phyloP scores from a whole-genome alignment of 2,888 invertebrate genomes.

The Hololepta plana region DNA sequence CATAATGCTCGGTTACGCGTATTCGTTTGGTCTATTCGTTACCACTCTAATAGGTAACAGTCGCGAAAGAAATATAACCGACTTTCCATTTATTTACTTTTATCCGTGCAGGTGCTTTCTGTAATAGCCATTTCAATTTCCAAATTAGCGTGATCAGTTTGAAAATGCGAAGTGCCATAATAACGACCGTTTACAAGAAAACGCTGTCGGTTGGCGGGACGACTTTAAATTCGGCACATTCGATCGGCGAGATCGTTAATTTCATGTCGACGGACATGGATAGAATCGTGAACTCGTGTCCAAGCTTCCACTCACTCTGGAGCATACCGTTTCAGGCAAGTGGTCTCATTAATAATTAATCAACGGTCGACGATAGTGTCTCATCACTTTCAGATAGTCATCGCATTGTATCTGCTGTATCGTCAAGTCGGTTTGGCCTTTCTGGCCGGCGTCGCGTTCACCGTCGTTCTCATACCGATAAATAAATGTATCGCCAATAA shows the following conservation, averaged over 20 bases:
- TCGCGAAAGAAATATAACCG: slow-evolving; percentile 5
- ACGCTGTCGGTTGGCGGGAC: slow-evolving; percentile 30
- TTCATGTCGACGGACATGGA: slow-evolving; percentile 95
- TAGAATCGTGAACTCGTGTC: slow-evolving; percentile 86
- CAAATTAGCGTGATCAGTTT: slow-evolving; percentile 65
- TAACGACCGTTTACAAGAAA: slow-evolving; percentile 67
- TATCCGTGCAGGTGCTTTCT: slow-evolving; percentile 56
- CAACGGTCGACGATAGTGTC: slow-evolving; percentile 2
- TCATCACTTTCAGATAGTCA: slow-evolving; percentile 42
- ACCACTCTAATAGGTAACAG: slow-evolving; percentile 48
- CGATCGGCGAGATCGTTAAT: slow-evolving; percentile 81
- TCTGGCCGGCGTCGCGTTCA: slow-evolving; percentile 75
- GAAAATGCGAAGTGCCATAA: slow-evolving; percentile 72
- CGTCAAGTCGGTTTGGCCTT: slow-evolving; percentile 82
- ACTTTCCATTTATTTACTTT: slow-evolving; percentile 5
- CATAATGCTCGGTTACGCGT: slow-evolving; percentile 41
- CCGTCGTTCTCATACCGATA: slow-evolving; percentile 75
- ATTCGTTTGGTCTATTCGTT: slow-evolving; percentile 45
- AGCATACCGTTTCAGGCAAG: slow-evolving; percentile 79
- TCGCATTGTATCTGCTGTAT: slow-evolving; percentile 69
- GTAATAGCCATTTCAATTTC: slow-evolving; percentile 81
- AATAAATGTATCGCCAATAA: slow-evolving; percentile 79
- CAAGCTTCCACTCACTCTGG: slow-evolving; percentile 94
- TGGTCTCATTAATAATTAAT: slow-evolving; percentile 1
- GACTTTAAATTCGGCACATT: slow-evolving; percentile 26